Conservation (phyloP, 2,888 invertebrate genomes). For the Eupithecia exiguata region DNA sequence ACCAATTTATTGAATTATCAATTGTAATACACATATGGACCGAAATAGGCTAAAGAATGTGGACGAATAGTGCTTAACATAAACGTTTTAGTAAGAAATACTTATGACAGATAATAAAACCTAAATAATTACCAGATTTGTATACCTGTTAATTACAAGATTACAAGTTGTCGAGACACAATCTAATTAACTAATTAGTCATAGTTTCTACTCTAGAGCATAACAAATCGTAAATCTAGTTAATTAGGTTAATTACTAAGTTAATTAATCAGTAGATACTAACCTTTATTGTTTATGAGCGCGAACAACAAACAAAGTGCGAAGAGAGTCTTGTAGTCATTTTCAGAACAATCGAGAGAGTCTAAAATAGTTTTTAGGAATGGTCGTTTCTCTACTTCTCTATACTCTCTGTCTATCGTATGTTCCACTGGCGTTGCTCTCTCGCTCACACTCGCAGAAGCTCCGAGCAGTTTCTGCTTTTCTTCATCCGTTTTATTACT, state of each 20-base stretch:
- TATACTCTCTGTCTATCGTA: conserved; percentile 68
- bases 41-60: not conserved
- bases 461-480: conserved; percentile 87
- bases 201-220: conserved; percentile 32
- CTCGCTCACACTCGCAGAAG: conserved; percentile 55
- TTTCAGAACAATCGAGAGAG: conserved; percentile 94
- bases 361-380: conserved; percentile 95
- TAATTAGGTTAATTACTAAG: conserved; percentile 26
- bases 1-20: not conserved
- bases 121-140: not conserved
- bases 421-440: conserved; percentile 60
- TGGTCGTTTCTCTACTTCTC: conserved; percentile 85
- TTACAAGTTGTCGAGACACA: conserved; percentile 19
- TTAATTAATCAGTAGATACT: conserved; percentile 44
- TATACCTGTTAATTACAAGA: not conserved
- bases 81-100: not conserved
- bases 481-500: conserved; percentile 97
- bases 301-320: conserved; percentile 96
- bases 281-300: conserved; percentile 96
- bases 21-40: not conserved
- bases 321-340: conserved; percentile 97
- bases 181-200: conserved; percentile 29
- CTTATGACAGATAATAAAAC: conserved; percentile 4
- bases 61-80: not conserved
- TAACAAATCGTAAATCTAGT: conserved; percentile 32